Evolutionary conservation across 2,888 invertebrate species (phyloP).

Genomic region (Conus canariensis): DNA sequence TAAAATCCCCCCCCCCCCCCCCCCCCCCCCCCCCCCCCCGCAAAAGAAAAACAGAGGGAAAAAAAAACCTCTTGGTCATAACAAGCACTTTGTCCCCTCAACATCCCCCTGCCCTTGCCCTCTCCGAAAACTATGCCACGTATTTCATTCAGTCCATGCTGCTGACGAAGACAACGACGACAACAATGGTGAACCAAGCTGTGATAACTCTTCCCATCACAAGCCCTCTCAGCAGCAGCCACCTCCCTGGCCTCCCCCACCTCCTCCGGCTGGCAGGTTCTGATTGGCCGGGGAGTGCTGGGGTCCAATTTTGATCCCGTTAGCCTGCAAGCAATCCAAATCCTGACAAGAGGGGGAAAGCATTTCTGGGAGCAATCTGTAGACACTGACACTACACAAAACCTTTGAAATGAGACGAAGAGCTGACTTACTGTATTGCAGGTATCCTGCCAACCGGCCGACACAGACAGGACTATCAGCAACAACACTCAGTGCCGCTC

Average conservation of each 20-base stretch:
- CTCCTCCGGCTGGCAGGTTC: conserved; percentile 88
- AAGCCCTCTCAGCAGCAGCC: conserved; percentile 88
- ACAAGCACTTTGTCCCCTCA: background rate
- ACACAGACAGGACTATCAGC: too few relatives aligned
- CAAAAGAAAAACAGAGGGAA: background rate
- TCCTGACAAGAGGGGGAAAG: background rate
- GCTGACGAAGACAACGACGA: too few relatives aligned
- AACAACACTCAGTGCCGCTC: too few relatives aligned
- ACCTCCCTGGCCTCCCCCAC: conserved; percentile 88
- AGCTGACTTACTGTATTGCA: background rate
- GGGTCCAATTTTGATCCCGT: conserved; percentile 99
- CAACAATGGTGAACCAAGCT: too few relatives aligned
- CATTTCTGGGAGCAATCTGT: too few relatives aligned
- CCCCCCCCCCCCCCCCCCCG: too few relatives aligned
- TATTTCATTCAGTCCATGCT: too few relatives aligned
- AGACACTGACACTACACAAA: background rate
- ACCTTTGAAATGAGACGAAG: background rate
- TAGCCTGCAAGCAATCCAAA: conserved; percentile 86
- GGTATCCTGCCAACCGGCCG: background rate
- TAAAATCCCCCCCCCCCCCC: too few relatives aligned
- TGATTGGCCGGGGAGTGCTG: conserved; percentile 96
- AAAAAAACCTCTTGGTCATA: background rate
- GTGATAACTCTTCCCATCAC: too few relatives aligned
- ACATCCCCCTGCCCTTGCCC: background rate
- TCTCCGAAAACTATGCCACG: too few relatives aligned